These are phyloP conservation scores for Sprattus sprattus DNA, from an alignment of 2,113 vertebrate species.

Conservation along the genomic window DNA sequence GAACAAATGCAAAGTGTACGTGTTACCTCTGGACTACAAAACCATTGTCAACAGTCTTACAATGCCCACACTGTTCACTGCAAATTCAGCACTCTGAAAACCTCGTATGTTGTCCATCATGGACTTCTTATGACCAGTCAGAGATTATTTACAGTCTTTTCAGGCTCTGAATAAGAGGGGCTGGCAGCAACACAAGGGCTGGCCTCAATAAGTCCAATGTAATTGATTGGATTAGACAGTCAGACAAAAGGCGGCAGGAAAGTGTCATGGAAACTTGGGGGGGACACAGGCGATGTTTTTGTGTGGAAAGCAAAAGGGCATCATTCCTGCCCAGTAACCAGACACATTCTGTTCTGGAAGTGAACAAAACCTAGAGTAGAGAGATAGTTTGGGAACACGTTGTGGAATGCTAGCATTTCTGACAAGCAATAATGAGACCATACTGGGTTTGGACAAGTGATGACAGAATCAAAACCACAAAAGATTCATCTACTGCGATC, in stretches of 20 bases:
- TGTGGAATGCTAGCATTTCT: not conserved
- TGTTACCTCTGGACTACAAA: not conserved
- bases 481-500: not conserved
- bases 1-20: conserved; percentile 57
- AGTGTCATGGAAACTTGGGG: not conserved
- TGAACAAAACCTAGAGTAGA: not conserved
- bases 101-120: not conserved
- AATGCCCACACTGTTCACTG: not conserved
- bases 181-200: not conserved
- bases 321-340: not conserved
- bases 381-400: not conserved
- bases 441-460: no score
- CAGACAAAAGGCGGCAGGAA: not conserved
- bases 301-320: not conserved
- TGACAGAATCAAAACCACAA: no score
- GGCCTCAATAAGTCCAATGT: conserved; percentile 14
- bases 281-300: not conserved
- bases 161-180: not conserved
- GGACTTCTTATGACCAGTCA: not conserved
- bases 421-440: not conserved
- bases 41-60: not conserved
- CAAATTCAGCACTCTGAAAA: not conserved
- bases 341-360: not conserved
- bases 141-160: not conserved
- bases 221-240: not conserved